A percentile compares a stretch with the other conserved stretches of the same genome.
Conservation (phyloP, 1,140 invertebrate species). For the Cotesia chilonis region DNA sequence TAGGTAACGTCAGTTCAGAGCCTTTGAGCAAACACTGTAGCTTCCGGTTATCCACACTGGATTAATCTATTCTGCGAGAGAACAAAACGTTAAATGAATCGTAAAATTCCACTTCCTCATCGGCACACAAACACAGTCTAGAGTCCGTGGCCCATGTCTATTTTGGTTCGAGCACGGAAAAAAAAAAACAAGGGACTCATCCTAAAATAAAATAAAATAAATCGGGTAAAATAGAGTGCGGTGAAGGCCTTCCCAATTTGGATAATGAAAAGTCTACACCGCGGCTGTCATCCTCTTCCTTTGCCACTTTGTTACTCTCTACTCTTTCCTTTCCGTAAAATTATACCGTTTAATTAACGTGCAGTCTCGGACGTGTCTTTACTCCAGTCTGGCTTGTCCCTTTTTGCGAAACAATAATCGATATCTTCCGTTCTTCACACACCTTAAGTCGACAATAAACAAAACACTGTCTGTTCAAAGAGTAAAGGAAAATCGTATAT, state of each 20-base stretch:
- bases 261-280: conserved; percentile 52
- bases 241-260: conserved; percentile 36
- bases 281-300: conserved; percentile 34
- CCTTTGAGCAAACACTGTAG: conserved; percentile 34
- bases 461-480: conserved; percentile 5
- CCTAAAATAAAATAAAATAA: conserved; percentile 41
- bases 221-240: conserved; percentile 47
- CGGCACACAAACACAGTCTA: not conserved
- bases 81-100: conserved; percentile 55
- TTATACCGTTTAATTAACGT: conserved; percentile 42
- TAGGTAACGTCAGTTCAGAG: not conserved
- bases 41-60: conserved; percentile 50
- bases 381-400: not conserved
- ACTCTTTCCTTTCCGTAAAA: conserved; percentile 32
- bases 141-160: too few species aligned
- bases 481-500: too few species aligned
- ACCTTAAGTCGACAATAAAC: not conserved
- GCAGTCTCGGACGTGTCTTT: conserved; percentile 17
- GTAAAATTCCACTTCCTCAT: conserved; percentile 49
- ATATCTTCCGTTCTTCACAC: not conserved
- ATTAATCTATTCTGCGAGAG: conserved; percentile 49
- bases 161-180: conserved; percentile 18
- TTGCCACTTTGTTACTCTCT: not conserved
- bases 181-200: conserved; percentile 28
- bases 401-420: not conserved